A percentile compares a stretch with the other conserved stretches of the same genome.
phyloP scores from a whole-genome alignment of 2,797 vertebrate genomes.

The Syndactyla subalaris region DNA sequence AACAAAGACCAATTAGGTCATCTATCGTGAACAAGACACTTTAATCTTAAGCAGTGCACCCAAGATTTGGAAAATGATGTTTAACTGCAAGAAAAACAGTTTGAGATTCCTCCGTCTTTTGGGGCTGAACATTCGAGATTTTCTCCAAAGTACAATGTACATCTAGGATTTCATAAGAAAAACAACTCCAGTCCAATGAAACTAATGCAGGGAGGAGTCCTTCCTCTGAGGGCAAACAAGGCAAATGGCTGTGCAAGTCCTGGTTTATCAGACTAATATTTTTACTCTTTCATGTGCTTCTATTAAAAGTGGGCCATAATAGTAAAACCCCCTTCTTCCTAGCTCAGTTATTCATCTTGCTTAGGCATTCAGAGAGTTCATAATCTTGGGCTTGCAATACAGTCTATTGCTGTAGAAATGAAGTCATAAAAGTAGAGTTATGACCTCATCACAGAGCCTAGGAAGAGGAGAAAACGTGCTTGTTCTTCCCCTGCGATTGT shows the following conservation, averaged over 20 bases:
- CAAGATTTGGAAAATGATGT: not conserved
- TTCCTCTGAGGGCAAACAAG: not conserved
- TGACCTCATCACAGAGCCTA: slow-evolving; percentile 9
- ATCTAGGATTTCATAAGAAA: not conserved
- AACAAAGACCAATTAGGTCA: not conserved
- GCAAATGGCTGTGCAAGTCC: not conserved
- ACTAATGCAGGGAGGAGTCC: not conserved
- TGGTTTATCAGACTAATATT: slow-evolving; percentile 26
- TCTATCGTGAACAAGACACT: not conserved
- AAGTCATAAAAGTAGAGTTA: slow-evolving; percentile 56
- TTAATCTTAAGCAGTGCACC: not conserved
- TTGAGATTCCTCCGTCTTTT: not conserved
- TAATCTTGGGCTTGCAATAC: not conserved
- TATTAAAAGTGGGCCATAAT: slow-evolving; percentile 2
- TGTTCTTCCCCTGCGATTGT: not conserved
- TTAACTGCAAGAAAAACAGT: not conserved
- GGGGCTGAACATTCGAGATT: not conserved
- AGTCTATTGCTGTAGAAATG: slow-evolving; percentile 28
- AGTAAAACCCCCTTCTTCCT: not conserved
- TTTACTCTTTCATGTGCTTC: slow-evolving; percentile 29
- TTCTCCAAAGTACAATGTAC: not conserved
- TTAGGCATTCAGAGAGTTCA: slow-evolving; percentile 4
- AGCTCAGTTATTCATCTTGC: slow-evolving; percentile 8
- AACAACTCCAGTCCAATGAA: not conserved
- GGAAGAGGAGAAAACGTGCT: not conserved